Base-by-base conservation (phyloP, 2,888 invertebrate genomes). In the Ellobium chinense region DNA sequence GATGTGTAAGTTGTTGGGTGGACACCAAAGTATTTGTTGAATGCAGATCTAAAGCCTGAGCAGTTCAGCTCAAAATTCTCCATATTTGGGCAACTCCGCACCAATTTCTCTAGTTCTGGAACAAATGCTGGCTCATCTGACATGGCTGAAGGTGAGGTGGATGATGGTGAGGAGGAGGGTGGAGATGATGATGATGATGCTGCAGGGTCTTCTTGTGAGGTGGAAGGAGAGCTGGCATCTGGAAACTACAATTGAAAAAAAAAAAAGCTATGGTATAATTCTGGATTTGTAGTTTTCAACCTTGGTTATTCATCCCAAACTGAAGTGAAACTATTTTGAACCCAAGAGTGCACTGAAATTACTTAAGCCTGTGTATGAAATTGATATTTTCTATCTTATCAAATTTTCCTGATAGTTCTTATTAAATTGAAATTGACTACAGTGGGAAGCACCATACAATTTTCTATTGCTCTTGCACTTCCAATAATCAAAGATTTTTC, bases 21-120 rank as follows among this genome's bases (percentile, higher is more conserved):
- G 34, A 87, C 81, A 39, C 84, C 85, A 34, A 85, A 84, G 65
- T 82, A 81, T 72, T 83, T 85, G 73, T 85, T 85, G 72, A 84
- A 87, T 2, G 82, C 85, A 46, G 87, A 85, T 31, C 85, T 68
- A 56, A 87, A 87, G 18, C 83, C 84, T 0, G 87, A 84, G 5
- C 85, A 84, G 46, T 84, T 85, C 27, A 89, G 80, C 72, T 89
- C 89, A 78, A 89, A 84, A 27, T 86, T 84, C 75, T 87, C 84
- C 78, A 89, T 83, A 18, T 86, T 80, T 7, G 88, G 87, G 72
- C 87, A 88, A 21, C 76, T 78, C n/a, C 73, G 62, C 56, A 85
- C 84, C 37, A 85, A 72, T 56, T 74, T 75, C 27, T 80, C 82
- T 29, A 85, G 65, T 39, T 83, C 84, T 54, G 78, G 66, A 37